Base-by-base conservation (phyloP, 1,140 invertebrate species). In the Chymomyza costata region DNA sequence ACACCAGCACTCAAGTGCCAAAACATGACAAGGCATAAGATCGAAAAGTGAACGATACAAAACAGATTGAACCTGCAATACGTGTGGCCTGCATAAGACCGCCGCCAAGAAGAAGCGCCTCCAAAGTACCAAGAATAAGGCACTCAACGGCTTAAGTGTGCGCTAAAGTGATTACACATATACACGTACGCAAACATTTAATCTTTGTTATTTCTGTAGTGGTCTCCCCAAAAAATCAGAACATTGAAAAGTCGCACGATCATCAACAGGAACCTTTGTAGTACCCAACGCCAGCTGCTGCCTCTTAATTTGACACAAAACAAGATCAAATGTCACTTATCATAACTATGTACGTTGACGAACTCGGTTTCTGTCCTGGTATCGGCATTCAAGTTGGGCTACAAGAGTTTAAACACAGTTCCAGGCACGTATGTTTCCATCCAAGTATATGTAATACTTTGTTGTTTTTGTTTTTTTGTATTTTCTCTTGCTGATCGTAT, bases 231-330 rank as follows among this genome's bases (percentile, higher is more conserved):
- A 19, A 52, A 45, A 52, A 55, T 38, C 31, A 14, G 37, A 41
- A 70, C 31, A n/a, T 19, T n/a, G 8, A 60, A 60, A 71, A 69
- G 67, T 80, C 73, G 67, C 73, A 73, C 60, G 73, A 68, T 80
- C 73, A 80, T 73, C 66, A 57, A 15, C 31, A 28, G 21, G 21
- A 37, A n/a, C 6, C 14, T 13, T 15, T 28, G 41, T 47, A 63
- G n/a, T n/a, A 71, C 62, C 25, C 10, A 39, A 45, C 45, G 73
- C 41, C 73, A 80, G 52, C 73, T 80, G 73, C 73, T 65, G 73
- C 64, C 73, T 80, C 73, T 80, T 80, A 80, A 80, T 80, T 80
- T 80, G 73, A 80, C 73, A 80, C 67, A 80, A 80, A 80, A 80
- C 73, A 80, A 80, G 73, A 80, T 80, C 73, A 80, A 71, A 80